phyloP scores from a whole-genome alignment of 2,113 vertebrate genomes.

The Potamarius usumacintae region DNA sequence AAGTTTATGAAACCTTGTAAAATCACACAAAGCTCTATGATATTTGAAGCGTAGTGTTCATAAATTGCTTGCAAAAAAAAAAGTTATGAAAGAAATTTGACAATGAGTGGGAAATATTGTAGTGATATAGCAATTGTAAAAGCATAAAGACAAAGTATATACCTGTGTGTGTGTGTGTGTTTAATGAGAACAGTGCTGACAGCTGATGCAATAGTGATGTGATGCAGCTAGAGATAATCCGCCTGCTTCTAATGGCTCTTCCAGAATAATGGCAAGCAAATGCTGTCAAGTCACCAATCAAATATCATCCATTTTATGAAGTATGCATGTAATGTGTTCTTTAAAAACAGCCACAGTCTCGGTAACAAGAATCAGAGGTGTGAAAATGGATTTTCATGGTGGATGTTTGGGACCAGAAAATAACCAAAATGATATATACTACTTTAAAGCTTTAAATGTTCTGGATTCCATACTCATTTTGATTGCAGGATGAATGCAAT shows the following conservation, averaged over 20 bases:
- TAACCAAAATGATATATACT: neutral
- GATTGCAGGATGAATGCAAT: neutral
- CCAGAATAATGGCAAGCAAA: slow-evolving; percentile 8
- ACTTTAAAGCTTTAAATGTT: neutral
- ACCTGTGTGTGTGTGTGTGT: slow-evolving; percentile 16
- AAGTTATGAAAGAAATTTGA: neutral
- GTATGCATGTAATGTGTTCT: neutral
- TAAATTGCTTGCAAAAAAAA: slow-evolving; percentile 2
- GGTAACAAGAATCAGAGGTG: neutral
- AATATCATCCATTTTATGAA: neutral
- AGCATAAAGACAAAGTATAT: neutral
- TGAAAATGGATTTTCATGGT: neutral
- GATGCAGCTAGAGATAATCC: slow-evolving; percentile 42
- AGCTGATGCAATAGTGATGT: slow-evolving; percentile 39
- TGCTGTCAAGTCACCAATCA: neutral
- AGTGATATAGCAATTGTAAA: slow-evolving; percentile 16
- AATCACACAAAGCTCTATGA: neutral
- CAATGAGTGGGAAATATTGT: neutral
- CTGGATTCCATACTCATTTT: neutral
- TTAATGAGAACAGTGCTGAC: neutral
- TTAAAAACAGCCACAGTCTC: neutral
- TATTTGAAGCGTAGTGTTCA: neutral
- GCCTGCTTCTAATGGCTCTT: slow-evolving; percentile 31
- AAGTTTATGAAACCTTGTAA: neutral
- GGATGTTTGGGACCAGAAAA: neutral